Base-by-base conservation (phyloP, 2,888 invertebrate species). In the Lordiphosa andalusiaca region DNA sequence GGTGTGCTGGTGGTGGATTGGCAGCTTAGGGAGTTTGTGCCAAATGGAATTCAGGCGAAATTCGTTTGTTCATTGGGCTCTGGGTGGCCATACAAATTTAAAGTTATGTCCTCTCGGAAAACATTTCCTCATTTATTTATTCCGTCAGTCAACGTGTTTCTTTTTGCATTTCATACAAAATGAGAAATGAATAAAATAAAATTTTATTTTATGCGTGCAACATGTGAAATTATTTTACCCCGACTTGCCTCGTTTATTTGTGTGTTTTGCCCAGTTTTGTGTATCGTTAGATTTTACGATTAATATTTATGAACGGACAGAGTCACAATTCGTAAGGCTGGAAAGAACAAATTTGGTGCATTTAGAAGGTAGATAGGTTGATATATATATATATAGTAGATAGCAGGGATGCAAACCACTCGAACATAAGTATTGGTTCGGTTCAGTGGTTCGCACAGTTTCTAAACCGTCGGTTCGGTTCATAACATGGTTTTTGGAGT, bases 141-240 rank as follows among this genome's bases (percentile, higher is more conserved):
- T 67, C 77, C 80, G 83, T 77, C 73, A 83, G 73, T 63, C 51
- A 57, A 74, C 75, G 73, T 78, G 72, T 73, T 78, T 33, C 44
- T 41, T 47, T 56, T 50, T 64, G 82, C 69, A 77, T 80, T 76
- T 71, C 61, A 57, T 69, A 70, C 40, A 71, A 78, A 77, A 84
- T 81, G 77, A 76, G 86, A 77, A 85, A 85, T 85, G 84, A 86
- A 87, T 87, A 85, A 87, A 86, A 87, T 87, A 87, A 87, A 86
- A 85, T 87, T 87, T 85, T 87, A 87, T 87, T 87, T 86, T 76
- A 83, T 85, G 80, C 71, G 71, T 73, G 84, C 84, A 87, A 87
- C 86, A 85, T 86, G 86, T 86, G 82, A 80, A 84, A 73, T 81
- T 73, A 82, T 75, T 76, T 77, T 72, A 66, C 56, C 56, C 52